Evolutionary conservation across 2,113 vertebrate genomes (phyloP).

Genomic region (Bos taurus): ARS-UCD2.0 NC_037329.1:100299001-100299500

Average conservation of each 20-base stretch:
- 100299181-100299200: not conserved
- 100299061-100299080: not conserved
- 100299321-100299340: no score
- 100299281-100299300: no score
- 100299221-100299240: not conserved
- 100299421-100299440: no score
- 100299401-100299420: no score
- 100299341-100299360: no score
- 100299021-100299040: not conserved
- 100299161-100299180: not conserved
- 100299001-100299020: not conserved
- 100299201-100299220: not conserved
- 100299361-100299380: no score
- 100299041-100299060: not conserved
- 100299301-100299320: no score
- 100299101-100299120: not conserved
- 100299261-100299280: not conserved
- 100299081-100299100: not conserved
- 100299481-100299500: no score
- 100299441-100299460: no score
- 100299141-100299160: slow-evolving; percentile 6
- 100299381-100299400: no score
- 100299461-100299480: no score
- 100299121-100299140: not conserved
- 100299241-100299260: not conserved